phyloP scores from a whole-genome alignment of 2,888 invertebrate genomes.

The Synanthedon andrenaeformis region DNA sequence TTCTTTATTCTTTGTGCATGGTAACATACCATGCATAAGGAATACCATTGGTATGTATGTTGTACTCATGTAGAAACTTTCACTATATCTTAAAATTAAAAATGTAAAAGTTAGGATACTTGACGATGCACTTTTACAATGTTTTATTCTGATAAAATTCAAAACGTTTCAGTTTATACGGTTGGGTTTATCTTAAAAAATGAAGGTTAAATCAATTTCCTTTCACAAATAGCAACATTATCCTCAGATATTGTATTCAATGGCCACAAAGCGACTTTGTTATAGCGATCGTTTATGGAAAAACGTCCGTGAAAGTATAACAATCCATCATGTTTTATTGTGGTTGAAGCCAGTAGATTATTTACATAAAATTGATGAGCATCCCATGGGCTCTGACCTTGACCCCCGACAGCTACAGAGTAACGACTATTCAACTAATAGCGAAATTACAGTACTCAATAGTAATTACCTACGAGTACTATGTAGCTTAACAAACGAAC shows the following conservation, averaged over 20 bases:
- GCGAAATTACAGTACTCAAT: constrained; percentile 11
- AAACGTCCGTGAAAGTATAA: constrained; percentile 35
- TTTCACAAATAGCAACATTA: not conserved
- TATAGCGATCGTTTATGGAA: constrained; percentile 19
- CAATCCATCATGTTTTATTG: constrained; percentile 52
- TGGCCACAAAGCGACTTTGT: constrained; percentile 14
- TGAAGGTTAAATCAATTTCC: not conserved
- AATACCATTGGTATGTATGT: too few species aligned
- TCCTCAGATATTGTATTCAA: constrained; percentile 1
- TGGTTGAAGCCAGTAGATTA: constrained; percentile 49
- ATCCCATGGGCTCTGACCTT: constrained; percentile 48
- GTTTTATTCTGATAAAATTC: too few species aligned
- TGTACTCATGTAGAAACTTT: too few species aligned
- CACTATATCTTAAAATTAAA: too few species aligned
- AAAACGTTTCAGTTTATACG: too few species aligned
- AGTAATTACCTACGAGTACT: too few species aligned
- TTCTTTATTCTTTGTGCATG: too few species aligned
- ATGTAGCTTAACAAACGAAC: too few species aligned
- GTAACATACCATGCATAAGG: too few species aligned
- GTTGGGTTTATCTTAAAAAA: not conserved
- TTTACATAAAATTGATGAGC: constrained; percentile 63
- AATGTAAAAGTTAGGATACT: too few species aligned
- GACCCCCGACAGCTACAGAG: constrained; percentile 30
- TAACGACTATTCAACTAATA: constrained; percentile 15
- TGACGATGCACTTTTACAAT: not conserved